These are phyloP conservation scores for Zygogramma bicolorata DNA, from an alignment of 2,888 invertebrate species.

Conservation along the genomic window DNA sequence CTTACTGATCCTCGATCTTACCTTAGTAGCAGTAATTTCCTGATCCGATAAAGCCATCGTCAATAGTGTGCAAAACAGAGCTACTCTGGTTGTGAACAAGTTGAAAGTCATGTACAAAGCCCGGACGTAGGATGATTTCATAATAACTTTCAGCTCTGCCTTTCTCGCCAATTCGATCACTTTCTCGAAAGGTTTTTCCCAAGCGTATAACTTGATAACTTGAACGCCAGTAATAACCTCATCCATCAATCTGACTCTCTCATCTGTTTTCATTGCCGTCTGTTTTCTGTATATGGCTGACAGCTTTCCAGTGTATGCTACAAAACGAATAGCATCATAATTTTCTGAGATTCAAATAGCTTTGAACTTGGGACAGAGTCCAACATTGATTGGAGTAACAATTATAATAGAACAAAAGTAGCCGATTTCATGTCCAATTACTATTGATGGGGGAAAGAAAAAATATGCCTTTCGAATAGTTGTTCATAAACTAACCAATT, in stretches of 20 bases:
- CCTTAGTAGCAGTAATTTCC: constrained; percentile 77
- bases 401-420: too few species aligned
- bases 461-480: too few species aligned
- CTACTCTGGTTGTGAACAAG: constrained; percentile 83
- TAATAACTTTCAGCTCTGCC: constrained; percentile 71
- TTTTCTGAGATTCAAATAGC: too few species aligned
- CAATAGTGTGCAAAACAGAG: constrained; percentile 80
- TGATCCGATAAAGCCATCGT: constrained; percentile 77
- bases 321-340: too few species aligned
- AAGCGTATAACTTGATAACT: constrained; percentile 83
- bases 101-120: constrained; percentile 80
- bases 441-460: too few species aligned
- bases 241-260: constrained; percentile 92
- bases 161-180: constrained; percentile 72
- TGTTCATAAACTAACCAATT: too few species aligned
- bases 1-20: constrained; percentile 58
- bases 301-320: constrained; percentile 76
- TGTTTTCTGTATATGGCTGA: constrained; percentile 77
- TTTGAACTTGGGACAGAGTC: too few species aligned
- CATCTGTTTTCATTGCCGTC: too few species aligned
- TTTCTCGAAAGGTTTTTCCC: too few species aligned
- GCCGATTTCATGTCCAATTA: too few species aligned
- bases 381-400: too few species aligned
- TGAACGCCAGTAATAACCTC: constrained; percentile 95
- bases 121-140: constrained; percentile 73